Conservation (phyloP, 2,113 vertebrate species). For the Myrmophylax atrothorax region DNA sequence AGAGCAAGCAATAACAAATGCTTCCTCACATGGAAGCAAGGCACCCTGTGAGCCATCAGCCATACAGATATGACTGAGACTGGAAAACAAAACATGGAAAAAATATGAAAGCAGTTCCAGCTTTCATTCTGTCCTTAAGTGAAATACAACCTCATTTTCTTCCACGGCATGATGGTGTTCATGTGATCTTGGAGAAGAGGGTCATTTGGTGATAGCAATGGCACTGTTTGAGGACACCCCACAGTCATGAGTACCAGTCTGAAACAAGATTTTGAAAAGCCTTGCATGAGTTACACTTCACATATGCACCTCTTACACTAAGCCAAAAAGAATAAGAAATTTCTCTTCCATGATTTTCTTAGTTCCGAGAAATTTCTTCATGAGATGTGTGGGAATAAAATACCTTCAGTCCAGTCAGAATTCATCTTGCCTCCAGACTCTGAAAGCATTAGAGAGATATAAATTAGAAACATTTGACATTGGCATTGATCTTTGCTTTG, state of each 20-base stretch:
- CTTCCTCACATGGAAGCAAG: not conserved
- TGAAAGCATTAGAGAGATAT: not conserved
- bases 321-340: not conserved
- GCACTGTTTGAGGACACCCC: not conserved
- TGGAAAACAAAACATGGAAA: not conserved
- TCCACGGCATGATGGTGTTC: not conserved
- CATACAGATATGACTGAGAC: not conserved
- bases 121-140: not conserved
- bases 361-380: slow-evolving; percentile 4
- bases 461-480: slow-evolving; percentile 12
- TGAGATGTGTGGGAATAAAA: not conserved
- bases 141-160: not conserved
- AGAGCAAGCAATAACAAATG: slow-evolving; percentile 42
- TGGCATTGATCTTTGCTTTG: slow-evolving; percentile 47
- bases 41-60: slow-evolving; percentile 43
- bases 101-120: slow-evolving; percentile 2
- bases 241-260: not conserved
- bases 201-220: not conserved
- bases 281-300: not conserved
- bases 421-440: not conserved
- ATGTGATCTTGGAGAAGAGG: not conserved
- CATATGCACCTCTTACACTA: not conserved
- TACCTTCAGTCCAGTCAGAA: not conserved
- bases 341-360: slow-evolving; percentile 18
- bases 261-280: slow-evolving; percentile 24